A percentile compares a stretch with the other conserved stretches of the same genome.
Conservation (phyloP, 2,113 vertebrate species). For the Falcunculus frontatus region DNA sequence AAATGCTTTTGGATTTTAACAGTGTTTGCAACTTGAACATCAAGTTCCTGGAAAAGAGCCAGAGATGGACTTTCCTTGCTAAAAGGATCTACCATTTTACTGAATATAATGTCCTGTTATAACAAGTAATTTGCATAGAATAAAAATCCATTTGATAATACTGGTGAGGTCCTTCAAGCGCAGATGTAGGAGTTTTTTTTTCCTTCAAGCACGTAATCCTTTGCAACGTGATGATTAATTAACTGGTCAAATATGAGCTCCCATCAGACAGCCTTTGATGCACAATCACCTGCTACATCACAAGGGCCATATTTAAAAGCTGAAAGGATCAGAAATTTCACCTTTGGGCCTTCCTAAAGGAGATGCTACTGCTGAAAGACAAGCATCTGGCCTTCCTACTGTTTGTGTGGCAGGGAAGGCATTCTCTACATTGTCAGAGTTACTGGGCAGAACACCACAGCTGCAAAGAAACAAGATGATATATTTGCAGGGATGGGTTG, state of each 20-base stretch:
- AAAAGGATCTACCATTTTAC: not conserved
- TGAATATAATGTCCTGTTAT: not conserved
- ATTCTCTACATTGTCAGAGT: not conserved
- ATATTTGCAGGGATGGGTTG: not conserved
- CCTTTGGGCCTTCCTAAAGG: not conserved
- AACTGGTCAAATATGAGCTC: not conserved
- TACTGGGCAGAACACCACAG: not conserved
- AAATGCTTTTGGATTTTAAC: not conserved
- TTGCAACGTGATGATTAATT: not conserved
- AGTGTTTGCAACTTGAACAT: not conserved
- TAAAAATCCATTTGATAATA: not conserved
- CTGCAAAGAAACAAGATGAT: not conserved
- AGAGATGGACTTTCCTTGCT: not conserved
- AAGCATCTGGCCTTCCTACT: not conserved
- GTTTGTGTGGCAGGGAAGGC: not conserved
- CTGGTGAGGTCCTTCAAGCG: not conserved
- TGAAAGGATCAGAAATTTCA: not conserved
- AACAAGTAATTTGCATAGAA: not conserved
- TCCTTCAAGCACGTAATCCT: not conserved
- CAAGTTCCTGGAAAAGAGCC: not conserved
- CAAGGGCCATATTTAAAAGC: not conserved
- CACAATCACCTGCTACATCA: not conserved
- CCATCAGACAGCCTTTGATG: not conserved
- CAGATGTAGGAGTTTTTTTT: not conserved
- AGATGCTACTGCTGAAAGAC: not conserved